A percentile compares a stretch with the other conserved stretches of the same genome.
These are phyloP conservation scores for Furcula furcula DNA, from an alignment of 2,888 invertebrate species.

Conservation along the genomic window DNA sequence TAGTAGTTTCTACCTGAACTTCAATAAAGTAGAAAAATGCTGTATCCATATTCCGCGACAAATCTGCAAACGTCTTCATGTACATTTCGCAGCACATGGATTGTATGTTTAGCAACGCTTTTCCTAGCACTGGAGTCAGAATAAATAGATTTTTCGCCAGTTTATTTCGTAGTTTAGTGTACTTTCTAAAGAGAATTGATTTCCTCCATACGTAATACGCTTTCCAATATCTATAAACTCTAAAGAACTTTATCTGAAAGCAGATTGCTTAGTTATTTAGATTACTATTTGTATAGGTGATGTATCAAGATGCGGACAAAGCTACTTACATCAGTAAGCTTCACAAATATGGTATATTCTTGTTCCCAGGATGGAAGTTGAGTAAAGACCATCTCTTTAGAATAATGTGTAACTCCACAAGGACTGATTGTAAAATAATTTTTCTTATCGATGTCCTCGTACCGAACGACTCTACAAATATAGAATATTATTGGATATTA, in stretches of 20 bases:
- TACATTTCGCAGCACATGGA: conserved; percentile 85
- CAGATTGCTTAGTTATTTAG: no score
- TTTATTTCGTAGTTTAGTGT: conserved; percentile 77
- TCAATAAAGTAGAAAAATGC: conserved; percentile 87
- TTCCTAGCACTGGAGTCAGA: conserved; percentile 86
- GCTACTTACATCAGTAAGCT: conserved; percentile 86
- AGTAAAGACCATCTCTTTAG: conserved; percentile 89
- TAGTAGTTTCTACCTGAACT: conserved; percentile 75
- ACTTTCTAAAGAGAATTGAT: conserved; percentile 86
- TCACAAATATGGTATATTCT: conserved; percentile 90
- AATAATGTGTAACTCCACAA: conserved; percentile 91
- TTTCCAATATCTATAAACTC: conserved; percentile 87
- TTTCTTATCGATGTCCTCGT: conserved; percentile 84
- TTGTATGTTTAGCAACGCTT: conserved; percentile 87
- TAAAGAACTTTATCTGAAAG: conserved; percentile 84
- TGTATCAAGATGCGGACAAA: no score
- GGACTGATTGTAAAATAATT: conserved; percentile 92
- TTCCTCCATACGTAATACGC: conserved; percentile 91
- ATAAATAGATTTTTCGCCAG: conserved; percentile 87
- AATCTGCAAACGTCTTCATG: conserved; percentile 83
- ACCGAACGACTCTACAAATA: conserved; percentile 85
- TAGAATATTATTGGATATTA: background rate
- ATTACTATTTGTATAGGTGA: no score
- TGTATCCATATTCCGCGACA: conserved; percentile 68
- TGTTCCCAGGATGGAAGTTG: conserved; percentile 90